Evolutionary conservation across 2,113 vertebrate genomes (phyloP).

Genomic region (Meleagris gallopavo): DNA sequence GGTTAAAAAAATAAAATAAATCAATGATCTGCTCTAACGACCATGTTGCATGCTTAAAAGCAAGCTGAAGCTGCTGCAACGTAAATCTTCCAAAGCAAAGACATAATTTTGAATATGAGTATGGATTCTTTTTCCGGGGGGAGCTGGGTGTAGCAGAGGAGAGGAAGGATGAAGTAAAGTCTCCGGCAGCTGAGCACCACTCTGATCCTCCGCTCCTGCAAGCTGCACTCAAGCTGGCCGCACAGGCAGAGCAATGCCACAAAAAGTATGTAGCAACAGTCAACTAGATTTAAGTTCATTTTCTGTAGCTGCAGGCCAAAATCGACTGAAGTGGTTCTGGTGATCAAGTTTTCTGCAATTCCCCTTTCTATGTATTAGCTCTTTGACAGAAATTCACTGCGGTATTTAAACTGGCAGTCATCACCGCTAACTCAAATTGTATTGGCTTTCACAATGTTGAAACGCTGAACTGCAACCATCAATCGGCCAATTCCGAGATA

Average conservation of each 20-base stretch:
- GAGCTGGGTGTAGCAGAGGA: neutral
- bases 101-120: neutral
- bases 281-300: slow-evolving; percentile 84
- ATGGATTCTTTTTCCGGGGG: neutral
- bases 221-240: neutral
- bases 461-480: slow-evolving; percentile 81
- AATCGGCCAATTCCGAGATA: slow-evolving; percentile 81
- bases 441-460: slow-evolving; percentile 82
- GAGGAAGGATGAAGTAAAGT: neutral
- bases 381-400: slow-evolving; percentile 82
- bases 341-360: slow-evolving; percentile 84
- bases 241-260: slow-evolving; percentile 68
- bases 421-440: slow-evolving; percentile 86
- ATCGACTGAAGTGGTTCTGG: slow-evolving; percentile 79
- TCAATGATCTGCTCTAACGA: neutral
- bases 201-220: neutral
- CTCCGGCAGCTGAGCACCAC: neutral
- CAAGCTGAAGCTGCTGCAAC: neutral
- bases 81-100: neutral
- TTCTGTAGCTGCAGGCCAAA: slow-evolving; percentile 83
- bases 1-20: neutral
- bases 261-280: slow-evolving; percentile 76
- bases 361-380: slow-evolving; percentile 78
- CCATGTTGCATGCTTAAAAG: neutral
- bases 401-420: slow-evolving; percentile 86